A percentile compares a stretch with the other conserved stretches of the same genome.
These are phyloP conservation scores for Sarcophaga variegata DNA, from an alignment of 2,888 invertebrate species.

Conservation along the genomic window DNA sequence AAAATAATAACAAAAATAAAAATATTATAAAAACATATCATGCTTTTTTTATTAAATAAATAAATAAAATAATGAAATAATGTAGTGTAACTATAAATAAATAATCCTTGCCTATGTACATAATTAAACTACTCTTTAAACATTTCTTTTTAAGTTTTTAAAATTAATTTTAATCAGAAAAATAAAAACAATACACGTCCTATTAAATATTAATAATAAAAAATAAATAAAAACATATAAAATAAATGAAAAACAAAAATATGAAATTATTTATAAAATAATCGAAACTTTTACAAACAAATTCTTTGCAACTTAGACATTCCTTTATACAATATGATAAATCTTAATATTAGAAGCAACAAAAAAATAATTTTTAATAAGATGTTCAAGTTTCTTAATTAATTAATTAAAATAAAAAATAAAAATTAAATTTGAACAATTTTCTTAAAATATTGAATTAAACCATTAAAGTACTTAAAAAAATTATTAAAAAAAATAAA, in stretches of 20 bases:
- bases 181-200: constrained; percentile 8
- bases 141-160: background rate
- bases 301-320: constrained; percentile 64
- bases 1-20: background rate
- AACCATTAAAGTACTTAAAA: constrained; percentile 53
- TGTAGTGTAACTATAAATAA: background rate
- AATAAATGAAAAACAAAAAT: constrained; percentile 8
- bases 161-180: constrained; percentile 6
- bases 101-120: constrained; percentile 36
- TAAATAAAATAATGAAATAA: background rate
- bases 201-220: constrained; percentile 14
- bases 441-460: constrained; percentile 44
- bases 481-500: background rate
- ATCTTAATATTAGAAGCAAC: constrained; percentile 5
- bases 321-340: constrained; percentile 48
- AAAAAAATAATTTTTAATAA: constrained; percentile 16
- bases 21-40: constrained; percentile 62
- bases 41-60: constrained; percentile 40
- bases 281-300: constrained; percentile 11
- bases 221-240: constrained; percentile 1
- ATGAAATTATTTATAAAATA: background rate
- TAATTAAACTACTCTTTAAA: constrained; percentile 22
- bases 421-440: constrained; percentile 38
- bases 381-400: constrained; percentile 59
- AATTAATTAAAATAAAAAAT: constrained; percentile 5